Percentiles rank a stretch among this genome's conserved stretches.
These are phyloP conservation scores for Micrastur ruficollis DNA, from an alignment of 2,797 vertebrate species.

Conservation along the genomic window DNA sequence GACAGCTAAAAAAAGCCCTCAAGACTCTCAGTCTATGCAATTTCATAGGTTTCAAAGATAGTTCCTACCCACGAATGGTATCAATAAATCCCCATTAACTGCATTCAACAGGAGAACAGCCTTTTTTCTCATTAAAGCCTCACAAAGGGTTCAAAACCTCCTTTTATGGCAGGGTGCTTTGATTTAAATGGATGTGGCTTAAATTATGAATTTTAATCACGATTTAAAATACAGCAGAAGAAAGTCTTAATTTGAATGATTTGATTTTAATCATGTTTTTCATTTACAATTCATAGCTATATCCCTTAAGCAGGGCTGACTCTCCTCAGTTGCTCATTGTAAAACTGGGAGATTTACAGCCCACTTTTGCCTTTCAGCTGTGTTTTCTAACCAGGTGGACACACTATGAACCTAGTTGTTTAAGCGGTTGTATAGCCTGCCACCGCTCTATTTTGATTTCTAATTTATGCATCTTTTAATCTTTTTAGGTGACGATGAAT, in stretches of 20 bases:
- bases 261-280: constrained; percentile 38
- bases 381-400: background rate
- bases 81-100: background rate
- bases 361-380: background rate
- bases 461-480: background rate
- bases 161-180: background rate
- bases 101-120: background rate
- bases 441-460: background rate
- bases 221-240: background rate
- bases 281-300: constrained; percentile 23
- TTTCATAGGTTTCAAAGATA: background rate
- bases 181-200: constrained; percentile 27
- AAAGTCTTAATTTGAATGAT: background rate
- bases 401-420: background rate
- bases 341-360: background rate
- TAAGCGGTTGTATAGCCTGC: background rate
- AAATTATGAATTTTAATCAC: constrained; percentile 34
- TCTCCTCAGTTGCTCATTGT: background rate
- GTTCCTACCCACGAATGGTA: background rate
- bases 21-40: background rate
- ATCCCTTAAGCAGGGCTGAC: background rate
- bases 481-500: background rate
- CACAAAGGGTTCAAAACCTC: constrained; percentile 34
- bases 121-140: constrained; percentile 30
- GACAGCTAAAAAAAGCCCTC: background rate